Evolutionary conservation across 2,797 vertebrate genomes (phyloP).

Genomic region (Falco naumanni): DNA sequence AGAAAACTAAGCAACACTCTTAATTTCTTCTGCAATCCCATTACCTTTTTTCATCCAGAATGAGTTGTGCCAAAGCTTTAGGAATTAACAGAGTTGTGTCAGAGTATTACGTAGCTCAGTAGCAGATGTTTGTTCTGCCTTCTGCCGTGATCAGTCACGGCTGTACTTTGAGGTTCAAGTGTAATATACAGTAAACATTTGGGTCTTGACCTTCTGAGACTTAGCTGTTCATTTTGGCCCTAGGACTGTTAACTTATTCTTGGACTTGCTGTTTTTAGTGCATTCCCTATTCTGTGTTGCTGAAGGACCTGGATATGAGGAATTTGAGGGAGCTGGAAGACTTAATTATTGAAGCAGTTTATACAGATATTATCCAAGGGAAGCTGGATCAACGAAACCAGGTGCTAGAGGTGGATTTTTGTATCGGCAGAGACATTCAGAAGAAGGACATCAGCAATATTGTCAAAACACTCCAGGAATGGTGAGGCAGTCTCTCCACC

Average conservation of each 20-base stretch:
- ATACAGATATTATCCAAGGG: slow-evolving; percentile 99
- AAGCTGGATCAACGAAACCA: slow-evolving; percentile 98
- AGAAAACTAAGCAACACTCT: neutral
- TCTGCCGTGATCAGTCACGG: neutral
- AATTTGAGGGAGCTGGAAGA: slow-evolving; percentile 98
- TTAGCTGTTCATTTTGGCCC: neutral
- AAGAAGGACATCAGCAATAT: slow-evolving; percentile 97
- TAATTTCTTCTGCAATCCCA: neutral
- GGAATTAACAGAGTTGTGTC: neutral
- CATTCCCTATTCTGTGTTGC: slow-evolving; percentile 96
- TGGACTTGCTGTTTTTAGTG: slow-evolving; percentile 81
- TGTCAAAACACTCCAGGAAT: slow-evolving; percentile 96
- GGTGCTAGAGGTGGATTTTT: slow-evolving; percentile 97
- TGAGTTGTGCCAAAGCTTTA: neutral
- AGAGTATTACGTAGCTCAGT: neutral
- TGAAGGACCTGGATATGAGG: slow-evolving; percentile 97
- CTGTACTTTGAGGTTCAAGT: neutral
- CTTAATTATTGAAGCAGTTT: slow-evolving; percentile 96
- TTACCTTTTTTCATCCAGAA: neutral
- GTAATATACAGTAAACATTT: neutral
- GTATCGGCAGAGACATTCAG: slow-evolving; percentile 95
- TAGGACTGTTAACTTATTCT: slow-evolving; percentile 1
- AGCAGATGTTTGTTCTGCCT: neutral
- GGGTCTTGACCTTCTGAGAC: neutral
- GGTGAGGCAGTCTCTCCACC: slow-evolving; percentile 79